Base-by-base conservation (phyloP, 2,888 invertebrate species). In the Melinopterus prodromus region DNA sequence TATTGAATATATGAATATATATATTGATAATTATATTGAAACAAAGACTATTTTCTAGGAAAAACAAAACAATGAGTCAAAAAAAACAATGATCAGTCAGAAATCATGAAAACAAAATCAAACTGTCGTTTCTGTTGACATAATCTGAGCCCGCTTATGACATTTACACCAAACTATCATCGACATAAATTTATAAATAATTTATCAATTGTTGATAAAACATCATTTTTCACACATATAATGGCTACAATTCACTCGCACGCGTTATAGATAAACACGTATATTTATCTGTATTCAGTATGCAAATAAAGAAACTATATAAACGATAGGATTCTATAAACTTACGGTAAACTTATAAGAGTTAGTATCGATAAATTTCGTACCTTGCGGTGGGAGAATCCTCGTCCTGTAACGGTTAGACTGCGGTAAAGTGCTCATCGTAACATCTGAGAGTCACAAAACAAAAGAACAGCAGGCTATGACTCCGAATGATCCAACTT, bases 331-430 rank as follows among this genome's bases (percentile, higher is more conserved):
- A 15, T 71, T 71, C 35, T 12, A 6, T 6, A 26, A 15, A 71
- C 12, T 14, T 14, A 26, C 12, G 35, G 71, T 71, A 71, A 16
- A 71, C 12, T n/a, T n/a, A n/a, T n/a, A 71, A 71, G 15, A 71
- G 5, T 71, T 38, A 38, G 6, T 38, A 36, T 53, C 76, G 15
- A 71, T 79, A 69, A 69, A 78, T 69, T 53, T 74, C 70, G 81
- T 84, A 86, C 86, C 86, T 85, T 86, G 86, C 70, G 83, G 83
- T 71, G 84, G 84, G 82, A 86, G 85, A 79, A 85, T 86, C 80
- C 85, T 87, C 38, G 85, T 82, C 80, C 87, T 84, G 80, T 84
- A 88, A 77, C 87, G 84, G 82, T 86, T 88, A n/a, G 87, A 84
- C 83, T 86, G 87, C 83, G 88, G 88, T 82, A 88, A 81, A 37